Evolutionary conservation across 2,888 invertebrate species (phyloP), one percentile per base, ranked within the genome.

Genomic region (Thymelicus sylvestris): DNA sequence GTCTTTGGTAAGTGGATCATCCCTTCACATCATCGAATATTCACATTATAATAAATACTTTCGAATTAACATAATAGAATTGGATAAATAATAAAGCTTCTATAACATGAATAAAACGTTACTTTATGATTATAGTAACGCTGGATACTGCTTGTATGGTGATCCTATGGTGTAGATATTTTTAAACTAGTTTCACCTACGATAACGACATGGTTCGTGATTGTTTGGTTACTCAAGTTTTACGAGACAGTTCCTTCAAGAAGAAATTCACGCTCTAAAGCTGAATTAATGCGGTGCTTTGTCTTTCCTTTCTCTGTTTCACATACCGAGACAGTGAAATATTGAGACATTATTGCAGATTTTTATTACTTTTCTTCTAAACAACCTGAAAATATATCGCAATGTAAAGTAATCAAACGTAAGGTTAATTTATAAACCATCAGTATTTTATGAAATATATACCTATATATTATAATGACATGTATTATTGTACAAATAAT

Each of bases 271-370:
- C 67, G 67, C 52, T 68, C 41, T 62, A 68, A 61, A 48, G 62
- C n/a, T 55, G 55, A 31, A 62, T 68, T 66, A 68, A 68, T 68
- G 67, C 15, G 67, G 67, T 68, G 62, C 67, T 68, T 68, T 68
- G 67, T 68, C 61, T 68, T 55, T 55, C 67, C 62, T 62, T 67
- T 62, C 67, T 62, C 67, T 55, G 44, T 62, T 50, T 44, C 67
- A 62, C 61, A 67, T 59, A 67, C 66, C 44, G 66, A 67, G 60
- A 67, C 67, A 60, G 50, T 67, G 67, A 67, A 60, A n/a, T 67
- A 67, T 50, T 50, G 60, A 47, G 38, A 50, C 61, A 19, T 39
- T 52, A 50, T 61, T 24, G 61, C 57, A 39, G 60, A 61, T 61
- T 67, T 67, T 67, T 59, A 67, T 60, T 48, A 61, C 13, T 55